A percentile compares a stretch with the other conserved stretches of the same genome.
phyloP scores from a whole-genome alignment of 2,113 vertebrate species.

The Sphyrna mokarran region DNA sequence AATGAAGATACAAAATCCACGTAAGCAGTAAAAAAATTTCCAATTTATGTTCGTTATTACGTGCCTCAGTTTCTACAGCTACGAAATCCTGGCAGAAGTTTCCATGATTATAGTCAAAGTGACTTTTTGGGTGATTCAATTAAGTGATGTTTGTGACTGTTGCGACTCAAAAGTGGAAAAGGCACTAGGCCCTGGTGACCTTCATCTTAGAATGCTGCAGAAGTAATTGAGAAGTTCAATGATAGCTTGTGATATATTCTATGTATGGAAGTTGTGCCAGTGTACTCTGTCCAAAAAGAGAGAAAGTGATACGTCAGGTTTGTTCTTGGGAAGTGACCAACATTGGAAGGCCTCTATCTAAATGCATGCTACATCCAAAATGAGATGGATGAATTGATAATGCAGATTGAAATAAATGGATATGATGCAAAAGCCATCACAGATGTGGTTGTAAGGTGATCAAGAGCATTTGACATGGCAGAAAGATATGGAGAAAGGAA shows the following conservation, averaged over 20 bases:
- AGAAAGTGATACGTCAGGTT: not conserved
- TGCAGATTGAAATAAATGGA: not conserved
- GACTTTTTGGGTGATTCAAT: not conserved
- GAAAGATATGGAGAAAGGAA: not conserved
- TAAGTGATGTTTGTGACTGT: not conserved
- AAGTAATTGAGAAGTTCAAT: not conserved
- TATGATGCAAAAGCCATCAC: no score
- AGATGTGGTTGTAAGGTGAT: no score
- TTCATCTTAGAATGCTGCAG: not conserved
- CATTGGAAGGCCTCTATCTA: not conserved
- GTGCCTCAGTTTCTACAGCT: not conserved
- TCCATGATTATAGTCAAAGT: not conserved
- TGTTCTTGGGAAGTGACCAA: not conserved
- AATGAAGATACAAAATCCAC: constrained; percentile 94
- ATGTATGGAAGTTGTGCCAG: not conserved
- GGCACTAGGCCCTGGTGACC: not conserved
- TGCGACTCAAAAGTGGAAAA: not conserved
- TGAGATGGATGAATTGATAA: not conserved
- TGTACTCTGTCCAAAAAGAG: not conserved
- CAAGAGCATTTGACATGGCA: no score
- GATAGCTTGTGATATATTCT: not conserved
- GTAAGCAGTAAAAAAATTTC: constrained; percentile 63
- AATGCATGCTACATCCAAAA: not conserved
- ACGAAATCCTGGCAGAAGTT: not conserved
- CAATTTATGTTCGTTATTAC: not conserved